Conservation (phyloP, 2,888 invertebrate genomes). For the Sepioteuthis lessoniana region DNA sequence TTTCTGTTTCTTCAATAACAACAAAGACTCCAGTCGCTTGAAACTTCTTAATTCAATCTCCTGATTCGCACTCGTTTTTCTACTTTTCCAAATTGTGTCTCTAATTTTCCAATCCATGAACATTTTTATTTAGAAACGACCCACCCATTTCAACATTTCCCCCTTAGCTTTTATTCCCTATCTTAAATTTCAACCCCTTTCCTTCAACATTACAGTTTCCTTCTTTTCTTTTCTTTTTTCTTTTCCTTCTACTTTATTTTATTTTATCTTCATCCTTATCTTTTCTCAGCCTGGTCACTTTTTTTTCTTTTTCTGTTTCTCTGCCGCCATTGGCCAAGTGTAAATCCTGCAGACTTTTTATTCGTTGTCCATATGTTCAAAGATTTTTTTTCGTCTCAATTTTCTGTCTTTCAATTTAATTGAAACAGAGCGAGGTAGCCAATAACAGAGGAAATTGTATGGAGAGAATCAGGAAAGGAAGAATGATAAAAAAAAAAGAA, state of each 20-base stretch:
- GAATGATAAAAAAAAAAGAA: too few species aligned
- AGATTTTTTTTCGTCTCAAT: background rate
- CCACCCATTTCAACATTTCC: background rate
- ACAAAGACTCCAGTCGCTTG: background rate
- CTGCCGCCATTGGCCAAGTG: background rate
- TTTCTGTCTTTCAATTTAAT: background rate
- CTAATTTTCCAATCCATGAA: background rate
- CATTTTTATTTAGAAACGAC: background rate
- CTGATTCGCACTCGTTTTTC: background rate
- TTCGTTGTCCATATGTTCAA: background rate
- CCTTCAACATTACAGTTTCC: background rate
- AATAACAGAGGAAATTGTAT: background rate
- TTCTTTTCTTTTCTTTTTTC: too few species aligned
- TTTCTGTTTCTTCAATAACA: background rate
- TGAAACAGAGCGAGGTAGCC: background rate
- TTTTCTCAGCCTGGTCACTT: too few species aligned
- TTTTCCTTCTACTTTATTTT: too few species aligned
- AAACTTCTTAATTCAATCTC: background rate
- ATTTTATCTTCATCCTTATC: too few species aligned
- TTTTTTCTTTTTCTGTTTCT: too few species aligned
- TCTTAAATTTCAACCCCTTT: background rate
- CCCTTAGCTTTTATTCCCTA: background rate
- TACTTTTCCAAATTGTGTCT: background rate
- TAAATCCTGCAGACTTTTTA: conserved; percentile 11
- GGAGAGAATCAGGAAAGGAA: too few species aligned